Evolutionary conservation across 1,140 invertebrate genomes (phyloP).

Genomic region (Calephelis virginiensis): DNA sequence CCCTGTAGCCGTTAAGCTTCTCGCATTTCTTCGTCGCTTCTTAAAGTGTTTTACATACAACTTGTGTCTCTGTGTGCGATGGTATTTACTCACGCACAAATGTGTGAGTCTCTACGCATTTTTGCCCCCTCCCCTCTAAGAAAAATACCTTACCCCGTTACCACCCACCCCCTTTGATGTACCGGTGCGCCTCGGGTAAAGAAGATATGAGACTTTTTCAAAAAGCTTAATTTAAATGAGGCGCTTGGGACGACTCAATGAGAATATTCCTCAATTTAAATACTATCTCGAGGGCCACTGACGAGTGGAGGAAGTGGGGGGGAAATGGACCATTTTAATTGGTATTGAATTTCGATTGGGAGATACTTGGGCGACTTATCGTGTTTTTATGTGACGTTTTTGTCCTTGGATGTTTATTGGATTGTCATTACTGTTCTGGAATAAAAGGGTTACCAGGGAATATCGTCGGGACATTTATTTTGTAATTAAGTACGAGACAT

Average conservation of each 20-base stretch:
- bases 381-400: conserved; percentile 43
- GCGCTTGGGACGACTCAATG: conserved; percentile 68
- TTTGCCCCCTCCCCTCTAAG: conserved; percentile 61
- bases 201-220: conserved; percentile 78
- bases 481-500: not conserved
- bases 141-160: conserved; percentile 75
- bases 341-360: conserved; percentile 76
- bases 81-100: conserved; percentile 70
- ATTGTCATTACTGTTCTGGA: conserved; percentile 19
- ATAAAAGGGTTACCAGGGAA: conserved; percentile 19
- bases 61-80: conserved; percentile 59
- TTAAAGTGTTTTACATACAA: conserved; percentile 78
- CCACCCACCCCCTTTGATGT: conserved; percentile 68
- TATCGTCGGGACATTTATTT: not conserved
- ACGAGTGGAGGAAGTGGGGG: conserved; percentile 47
- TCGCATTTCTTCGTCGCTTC: conserved; percentile 78
- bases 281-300: conserved; percentile 64
- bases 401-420: conserved; percentile 21
- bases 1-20: conserved; percentile 68
- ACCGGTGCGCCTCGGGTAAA: conserved; percentile 70
- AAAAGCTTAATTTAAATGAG: conserved; percentile 79
- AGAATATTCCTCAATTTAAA: conserved; percentile 75
- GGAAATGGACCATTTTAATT: conserved; percentile 67
- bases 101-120: conserved; percentile 74
- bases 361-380: conserved; percentile 44